Conservation (phyloP, 2,797 vertebrate genomes). For the Rhinophrynus dorsalis region DNA sequence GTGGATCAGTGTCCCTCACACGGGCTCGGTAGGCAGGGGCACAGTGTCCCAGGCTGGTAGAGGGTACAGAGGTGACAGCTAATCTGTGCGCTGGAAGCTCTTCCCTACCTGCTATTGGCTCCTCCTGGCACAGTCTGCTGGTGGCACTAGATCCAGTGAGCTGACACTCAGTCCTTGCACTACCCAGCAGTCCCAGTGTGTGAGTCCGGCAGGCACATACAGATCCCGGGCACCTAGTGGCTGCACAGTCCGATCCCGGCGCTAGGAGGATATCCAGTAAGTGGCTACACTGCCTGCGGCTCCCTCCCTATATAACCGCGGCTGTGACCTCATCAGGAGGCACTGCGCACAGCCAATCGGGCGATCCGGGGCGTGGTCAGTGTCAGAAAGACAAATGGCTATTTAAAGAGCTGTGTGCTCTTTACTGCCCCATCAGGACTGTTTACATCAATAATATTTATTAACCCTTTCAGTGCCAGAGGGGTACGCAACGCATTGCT, state of each 20-base stretch:
- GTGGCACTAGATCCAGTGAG: background rate
- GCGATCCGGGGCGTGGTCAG: background rate
- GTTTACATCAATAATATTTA: no score
- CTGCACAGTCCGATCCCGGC: no score
- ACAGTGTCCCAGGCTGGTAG: background rate
- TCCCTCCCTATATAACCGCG: slow-evolving; percentile 24
- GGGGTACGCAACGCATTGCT: no score
- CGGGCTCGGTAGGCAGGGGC: background rate
- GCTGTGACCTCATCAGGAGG: slow-evolving; percentile 15
- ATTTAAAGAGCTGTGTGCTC: slow-evolving; percentile 2
- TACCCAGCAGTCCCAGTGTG: background rate
- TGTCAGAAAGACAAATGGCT: slow-evolving; percentile 31
- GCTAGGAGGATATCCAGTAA: no score
- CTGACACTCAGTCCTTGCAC: background rate
- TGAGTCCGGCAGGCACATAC: no score
- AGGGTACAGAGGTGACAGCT: background rate
- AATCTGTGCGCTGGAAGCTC: no score
- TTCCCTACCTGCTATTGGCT: no score
- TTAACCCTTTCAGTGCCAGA: no score
- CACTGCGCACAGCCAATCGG: background rate
- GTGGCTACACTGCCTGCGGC: slow-evolving; percentile 12
- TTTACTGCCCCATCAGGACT: slow-evolving; percentile 22
- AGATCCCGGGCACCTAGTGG: background rate
- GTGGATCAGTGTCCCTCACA: no score
- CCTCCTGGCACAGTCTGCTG: background rate